Percentiles rank a stretch among this genome's conserved stretches.
Conservation (phyloP, 1,140 invertebrate species). For the Pseudomyrmex dendroicus region DNA sequence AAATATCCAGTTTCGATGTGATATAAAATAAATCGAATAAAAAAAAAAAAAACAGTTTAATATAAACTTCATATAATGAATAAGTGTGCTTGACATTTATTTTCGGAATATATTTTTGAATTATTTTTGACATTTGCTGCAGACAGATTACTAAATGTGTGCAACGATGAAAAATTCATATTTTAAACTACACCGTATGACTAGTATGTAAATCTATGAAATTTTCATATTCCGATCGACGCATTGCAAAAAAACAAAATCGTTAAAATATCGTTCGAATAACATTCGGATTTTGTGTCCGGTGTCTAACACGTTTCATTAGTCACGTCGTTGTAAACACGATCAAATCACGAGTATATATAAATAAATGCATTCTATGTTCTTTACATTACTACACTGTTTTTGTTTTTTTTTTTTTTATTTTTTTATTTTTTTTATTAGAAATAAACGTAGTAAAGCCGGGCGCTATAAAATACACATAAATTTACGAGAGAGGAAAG, state of each 20-base stretch:
- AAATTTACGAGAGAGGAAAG: too few relatives aligned
- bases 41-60: not conserved
- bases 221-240: not conserved
- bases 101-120: not conserved
- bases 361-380: too few relatives aligned
- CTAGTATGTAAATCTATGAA: too few relatives aligned
- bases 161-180: slow-evolving; percentile 14
- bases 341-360: not conserved
- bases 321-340: not conserved
- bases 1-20: too few relatives aligned
- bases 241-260: not conserved
- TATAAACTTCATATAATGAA: not conserved
- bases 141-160: slow-evolving; percentile 1
- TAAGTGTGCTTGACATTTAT: not conserved
- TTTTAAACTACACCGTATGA: not conserved
- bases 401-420: too few relatives aligned
- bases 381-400: not conserved
- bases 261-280: slow-evolving; percentile 19
- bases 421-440: not conserved
- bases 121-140: not conserved
- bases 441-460: not conserved
- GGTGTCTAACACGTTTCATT: not conserved
- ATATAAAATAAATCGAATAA: not conserved
- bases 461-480: slow-evolving; percentile 1
- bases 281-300: not conserved